These are phyloP conservation scores for Trichogramma evanescens DNA, from an alignment of 2,888 invertebrate genomes.

Conservation along the genomic window DNA sequence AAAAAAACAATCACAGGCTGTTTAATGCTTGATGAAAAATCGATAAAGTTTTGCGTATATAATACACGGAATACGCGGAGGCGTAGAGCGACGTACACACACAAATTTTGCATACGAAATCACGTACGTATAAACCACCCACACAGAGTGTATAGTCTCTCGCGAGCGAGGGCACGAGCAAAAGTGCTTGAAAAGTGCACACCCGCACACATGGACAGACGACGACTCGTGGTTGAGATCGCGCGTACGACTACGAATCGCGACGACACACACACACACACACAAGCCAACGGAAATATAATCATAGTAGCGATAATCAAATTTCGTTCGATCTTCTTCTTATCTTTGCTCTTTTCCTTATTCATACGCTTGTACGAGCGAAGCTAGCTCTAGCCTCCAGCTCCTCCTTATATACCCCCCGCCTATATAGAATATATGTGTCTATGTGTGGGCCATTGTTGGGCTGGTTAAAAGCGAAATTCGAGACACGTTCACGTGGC, in stretches of 20 bases:
- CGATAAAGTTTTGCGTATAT: background rate
- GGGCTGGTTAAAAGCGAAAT: constrained; percentile 1
- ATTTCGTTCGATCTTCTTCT: constrained; percentile 17
- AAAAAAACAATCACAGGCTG: background rate
- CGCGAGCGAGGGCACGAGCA: no score
- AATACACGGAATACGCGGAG: no score
- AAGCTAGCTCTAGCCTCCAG: constrained; percentile 6
- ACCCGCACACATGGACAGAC: no score
- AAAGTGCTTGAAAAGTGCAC: no score
- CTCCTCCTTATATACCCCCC: background rate
- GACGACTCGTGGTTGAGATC: no score
- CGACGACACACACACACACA: no score
- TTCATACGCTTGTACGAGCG: background rate
- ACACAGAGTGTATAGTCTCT: no score
- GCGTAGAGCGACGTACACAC: background rate
- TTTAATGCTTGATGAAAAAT: background rate
- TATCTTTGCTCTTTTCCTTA: constrained; percentile 9
- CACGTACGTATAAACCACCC: background rate
- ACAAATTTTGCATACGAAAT: constrained; percentile 10
- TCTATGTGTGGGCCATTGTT: no score
- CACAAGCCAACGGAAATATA: background rate
- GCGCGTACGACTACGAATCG: no score
- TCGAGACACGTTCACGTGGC: constrained; percentile 14
- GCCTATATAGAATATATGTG: no score
- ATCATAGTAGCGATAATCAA: constrained; percentile 13